Evolutionary conservation across 2,888 invertebrate genomes (phyloP).

Genomic region (Gasteruption jaculator): DNA sequence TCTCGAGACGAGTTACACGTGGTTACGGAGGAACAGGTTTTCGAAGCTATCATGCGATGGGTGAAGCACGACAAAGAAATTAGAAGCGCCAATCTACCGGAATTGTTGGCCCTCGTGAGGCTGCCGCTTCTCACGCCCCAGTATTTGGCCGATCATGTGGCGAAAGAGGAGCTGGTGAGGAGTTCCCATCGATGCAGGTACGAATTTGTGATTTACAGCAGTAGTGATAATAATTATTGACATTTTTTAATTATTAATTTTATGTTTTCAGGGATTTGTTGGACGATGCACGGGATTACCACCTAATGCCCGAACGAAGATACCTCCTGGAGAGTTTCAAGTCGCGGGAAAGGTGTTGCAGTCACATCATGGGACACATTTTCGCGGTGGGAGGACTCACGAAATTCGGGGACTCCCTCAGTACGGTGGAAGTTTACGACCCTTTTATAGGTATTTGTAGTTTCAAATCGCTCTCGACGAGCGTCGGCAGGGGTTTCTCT

Average conservation of each 20-base stretch:
- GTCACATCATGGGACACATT: constrained; percentile 71
- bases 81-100: constrained; percentile 61
- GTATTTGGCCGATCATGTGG: constrained; percentile 76
- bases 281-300: constrained; percentile 85
- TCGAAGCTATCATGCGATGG: constrained; percentile 82
- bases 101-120: constrained; percentile 70
- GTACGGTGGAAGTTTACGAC: constrained; percentile 81
- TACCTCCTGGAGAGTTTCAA: constrained; percentile 73
- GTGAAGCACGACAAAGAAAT: constrained; percentile 61
- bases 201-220: constrained; percentile 22
- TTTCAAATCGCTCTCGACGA: background rate
- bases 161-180: constrained; percentile 72
- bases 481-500: background rate
- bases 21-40: constrained; percentile 73
- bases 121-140: constrained; percentile 77
- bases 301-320: constrained; percentile 79
- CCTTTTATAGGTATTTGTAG: constrained; percentile 54
- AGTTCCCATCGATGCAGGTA: constrained; percentile 74
- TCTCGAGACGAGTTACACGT: constrained; percentile 75
- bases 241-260: constrained; percentile 15
- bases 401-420: constrained; percentile 76
- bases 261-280: constrained; percentile 63
- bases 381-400: constrained; percentile 85
- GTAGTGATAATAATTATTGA: background rate
- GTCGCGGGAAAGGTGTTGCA: constrained; percentile 71